Evolutionary conservation across 2,797 vertebrate genomes (phyloP).

Genomic region (Syndactyla subalaris): DNA sequence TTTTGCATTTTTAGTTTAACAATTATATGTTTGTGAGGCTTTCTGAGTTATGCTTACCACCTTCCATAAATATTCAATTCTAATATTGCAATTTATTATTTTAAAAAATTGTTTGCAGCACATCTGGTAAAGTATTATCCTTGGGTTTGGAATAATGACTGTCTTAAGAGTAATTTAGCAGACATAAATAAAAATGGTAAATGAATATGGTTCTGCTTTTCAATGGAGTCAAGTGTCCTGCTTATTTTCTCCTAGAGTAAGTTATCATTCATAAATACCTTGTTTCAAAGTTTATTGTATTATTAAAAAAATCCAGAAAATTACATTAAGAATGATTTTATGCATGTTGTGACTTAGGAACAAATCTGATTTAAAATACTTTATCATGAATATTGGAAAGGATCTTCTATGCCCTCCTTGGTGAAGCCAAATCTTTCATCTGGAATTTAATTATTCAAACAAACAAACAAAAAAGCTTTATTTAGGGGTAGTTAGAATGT

Average conservation of each 20-base stretch:
- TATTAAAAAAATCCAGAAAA: background rate
- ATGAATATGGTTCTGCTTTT: constrained; percentile 12
- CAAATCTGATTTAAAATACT: background rate
- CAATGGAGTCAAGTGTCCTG: background rate
- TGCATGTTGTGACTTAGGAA: background rate
- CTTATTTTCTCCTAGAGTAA: background rate
- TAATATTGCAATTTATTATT: background rate
- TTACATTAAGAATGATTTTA: background rate
- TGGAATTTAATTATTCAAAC: background rate
- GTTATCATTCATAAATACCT: background rate
- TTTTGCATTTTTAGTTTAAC: background rate
- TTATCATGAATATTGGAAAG: background rate
- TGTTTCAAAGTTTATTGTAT: constrained; percentile 4
- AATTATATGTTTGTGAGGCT: background rate
- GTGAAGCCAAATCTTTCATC: background rate
- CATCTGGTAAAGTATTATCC: background rate
- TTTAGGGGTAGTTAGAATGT: background rate
- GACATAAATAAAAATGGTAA: background rate
- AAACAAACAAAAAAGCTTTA: background rate
- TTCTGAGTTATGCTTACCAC: constrained; percentile 30
- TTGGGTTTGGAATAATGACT: background rate
- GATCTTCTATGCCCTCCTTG: background rate
- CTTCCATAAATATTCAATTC: constrained; percentile 20
- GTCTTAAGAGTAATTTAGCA: background rate
- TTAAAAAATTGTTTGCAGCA: background rate